Evolutionary conservation across 2,113 vertebrate species (phyloP).

Genomic region (Marcusenius ussheri): DNA sequence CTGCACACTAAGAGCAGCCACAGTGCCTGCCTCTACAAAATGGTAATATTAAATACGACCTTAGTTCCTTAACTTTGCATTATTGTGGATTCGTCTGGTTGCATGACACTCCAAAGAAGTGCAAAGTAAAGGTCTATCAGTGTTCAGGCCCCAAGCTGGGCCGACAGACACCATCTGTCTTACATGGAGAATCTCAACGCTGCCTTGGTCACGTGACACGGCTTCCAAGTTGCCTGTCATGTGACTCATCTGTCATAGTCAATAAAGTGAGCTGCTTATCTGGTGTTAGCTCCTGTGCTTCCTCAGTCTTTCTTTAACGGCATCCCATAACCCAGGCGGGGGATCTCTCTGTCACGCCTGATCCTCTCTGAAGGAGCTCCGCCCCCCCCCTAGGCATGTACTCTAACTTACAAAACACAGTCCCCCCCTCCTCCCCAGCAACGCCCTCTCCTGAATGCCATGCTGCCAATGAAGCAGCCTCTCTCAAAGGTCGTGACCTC

Average conservation of each 20-base stretch:
- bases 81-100: not conserved
- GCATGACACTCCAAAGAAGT: not conserved
- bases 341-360: not conserved
- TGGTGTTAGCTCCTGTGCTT: not conserved
- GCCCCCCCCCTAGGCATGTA: not conserved
- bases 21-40: not conserved
- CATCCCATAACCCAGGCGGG: not conserved
- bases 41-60: not conserved
- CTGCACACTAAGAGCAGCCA: not conserved
- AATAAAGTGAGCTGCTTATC: not conserved
- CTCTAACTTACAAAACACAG: not conserved
- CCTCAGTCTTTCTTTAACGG: not conserved
- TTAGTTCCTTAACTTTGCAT: not conserved
- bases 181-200: not conserved
- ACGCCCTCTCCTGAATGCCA: not conserved
- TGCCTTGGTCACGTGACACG: not conserved
- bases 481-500: slow-evolving; percentile 28
- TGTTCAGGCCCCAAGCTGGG: not conserved
- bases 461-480: not conserved
- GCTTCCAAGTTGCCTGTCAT: not conserved
- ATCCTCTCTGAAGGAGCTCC: not conserved
- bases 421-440: not conserved
- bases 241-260: not conserved
- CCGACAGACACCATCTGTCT: not conserved
- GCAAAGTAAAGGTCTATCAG: not conserved